A percentile compares a stretch with the other conserved stretches of the same genome.
These are phyloP conservation scores for Hypolimnas misippus DNA, from an alignment of 2,888 invertebrate species.

Conservation along the genomic window DNA sequence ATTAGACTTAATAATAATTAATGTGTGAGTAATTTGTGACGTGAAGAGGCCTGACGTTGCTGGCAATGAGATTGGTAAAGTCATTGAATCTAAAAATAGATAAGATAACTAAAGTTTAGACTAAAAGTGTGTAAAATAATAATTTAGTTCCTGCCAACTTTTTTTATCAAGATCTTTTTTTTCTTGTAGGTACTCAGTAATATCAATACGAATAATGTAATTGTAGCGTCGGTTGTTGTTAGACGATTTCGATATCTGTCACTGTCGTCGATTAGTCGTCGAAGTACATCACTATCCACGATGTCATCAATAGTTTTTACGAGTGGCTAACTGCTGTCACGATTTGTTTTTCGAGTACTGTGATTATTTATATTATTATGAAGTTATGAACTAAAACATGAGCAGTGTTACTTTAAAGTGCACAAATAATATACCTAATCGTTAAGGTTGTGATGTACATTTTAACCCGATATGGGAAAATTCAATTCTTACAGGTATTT, in stretches of 20 bases:
- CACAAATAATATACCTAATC: constrained; percentile 31
- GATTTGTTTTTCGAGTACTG: constrained; percentile 23
- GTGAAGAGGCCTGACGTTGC: too few relatives aligned
- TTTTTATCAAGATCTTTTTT: too few relatives aligned
- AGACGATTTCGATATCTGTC: background rate
- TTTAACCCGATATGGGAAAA: constrained; percentile 78
- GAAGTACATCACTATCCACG: constrained; percentile 21
- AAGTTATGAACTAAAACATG: constrained; percentile 19
- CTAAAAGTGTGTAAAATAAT: too few relatives aligned
- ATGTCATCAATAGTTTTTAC: constrained; percentile 31
- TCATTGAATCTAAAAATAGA: too few relatives aligned
- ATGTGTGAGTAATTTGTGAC: too few relatives aligned
- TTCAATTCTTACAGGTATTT: constrained; percentile 82
- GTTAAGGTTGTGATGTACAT: constrained; percentile 72
- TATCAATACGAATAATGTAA: too few relatives aligned
- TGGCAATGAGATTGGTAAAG: too few relatives aligned
- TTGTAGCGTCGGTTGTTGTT: too few relatives aligned
- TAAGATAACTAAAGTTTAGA: too few relatives aligned
- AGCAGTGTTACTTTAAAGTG: constrained; percentile 27
- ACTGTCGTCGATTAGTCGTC: background rate
- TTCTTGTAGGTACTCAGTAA: too few relatives aligned
- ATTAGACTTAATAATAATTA: too few relatives aligned
- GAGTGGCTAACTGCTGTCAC: constrained; percentile 17
- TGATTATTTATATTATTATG: constrained; percentile 11
- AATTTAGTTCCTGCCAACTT: too few relatives aligned